Conservation (phyloP, 2,797 vertebrate genomes). For the Ambastaia sidthimunki region DNA sequence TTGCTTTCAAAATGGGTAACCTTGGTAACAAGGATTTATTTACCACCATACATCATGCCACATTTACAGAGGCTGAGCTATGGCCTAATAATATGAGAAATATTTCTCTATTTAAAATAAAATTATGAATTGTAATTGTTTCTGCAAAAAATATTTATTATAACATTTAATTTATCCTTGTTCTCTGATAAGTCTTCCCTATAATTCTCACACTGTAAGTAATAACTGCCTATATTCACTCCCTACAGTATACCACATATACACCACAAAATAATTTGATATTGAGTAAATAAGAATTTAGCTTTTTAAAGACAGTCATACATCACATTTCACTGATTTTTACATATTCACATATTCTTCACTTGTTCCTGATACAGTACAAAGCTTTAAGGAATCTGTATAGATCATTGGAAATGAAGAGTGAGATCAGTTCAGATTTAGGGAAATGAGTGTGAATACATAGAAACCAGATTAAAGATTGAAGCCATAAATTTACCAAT, state of each 20-base stretch:
- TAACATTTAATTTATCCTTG: too few relatives aligned
- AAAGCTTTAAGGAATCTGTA: slow-evolving; percentile 9
- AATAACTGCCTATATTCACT: too few relatives aligned
- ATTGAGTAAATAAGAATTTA: background rate
- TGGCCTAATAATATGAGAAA: too few relatives aligned
- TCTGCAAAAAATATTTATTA: too few relatives aligned
- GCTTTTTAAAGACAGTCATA: background rate
- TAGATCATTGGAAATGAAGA: slow-evolving; percentile 35
- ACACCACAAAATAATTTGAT: background rate
- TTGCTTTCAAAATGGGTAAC: too few relatives aligned
- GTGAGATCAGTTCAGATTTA: slow-evolving; percentile 1
- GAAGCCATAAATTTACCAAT: slow-evolving; percentile 1
- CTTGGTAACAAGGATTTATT: too few relatives aligned
- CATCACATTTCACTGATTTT: background rate
- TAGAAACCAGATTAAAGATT: slow-evolving; percentile 18
- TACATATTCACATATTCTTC: background rate
- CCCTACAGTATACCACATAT: background rate
- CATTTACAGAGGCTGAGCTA: too few relatives aligned
- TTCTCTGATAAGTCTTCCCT: too few relatives aligned
- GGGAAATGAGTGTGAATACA: slow-evolving; percentile 8
- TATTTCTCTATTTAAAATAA: too few relatives aligned
- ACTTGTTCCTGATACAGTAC: background rate
- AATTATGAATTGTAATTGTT: too few relatives aligned
- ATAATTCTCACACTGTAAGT: too few relatives aligned
- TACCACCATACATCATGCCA: too few relatives aligned